Evolutionary conservation across 2,113 vertebrate species (phyloP), one percentile per base, ranked within the genome.

Genomic region (Lophochroa leadbeateri): DNA sequence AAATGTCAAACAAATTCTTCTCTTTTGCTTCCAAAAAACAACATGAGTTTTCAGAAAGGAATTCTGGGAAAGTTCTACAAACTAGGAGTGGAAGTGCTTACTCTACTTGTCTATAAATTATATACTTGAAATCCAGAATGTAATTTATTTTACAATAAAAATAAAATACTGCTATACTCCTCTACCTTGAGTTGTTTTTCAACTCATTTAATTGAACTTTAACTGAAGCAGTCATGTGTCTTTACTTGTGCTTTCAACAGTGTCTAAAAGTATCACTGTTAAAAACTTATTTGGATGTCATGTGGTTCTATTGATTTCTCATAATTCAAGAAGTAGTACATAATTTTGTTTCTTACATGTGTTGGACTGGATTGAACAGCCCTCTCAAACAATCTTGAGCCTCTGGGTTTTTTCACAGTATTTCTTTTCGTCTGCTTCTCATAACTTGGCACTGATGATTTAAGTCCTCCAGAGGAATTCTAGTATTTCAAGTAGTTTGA

Each of bases 131-230:
- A 84, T 55, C 12, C 19, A 91, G 65, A 89, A 75, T 12, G 20
- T 3, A 49, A 58, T 91, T 81, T 93, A 20, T 85, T 95, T 93
- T 70, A 75, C 49, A 92, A 46, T 10, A 23, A 86, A 94, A 82
- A 68, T 39, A 72, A 94, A 82, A 86, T 31, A 65, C 58, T 86
- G 31, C 21, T 76, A n/a, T 80, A 78, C 31, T 86, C 11, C 21
- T 78, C 82, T 72, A 67, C 37, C 89, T 84, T 9, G 31, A 83
- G 76, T 64, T 96, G 61, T 11, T 90, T 93, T 94, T 88, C 80
- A 94, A 35, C 76, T 92, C 25, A 70, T 70, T 88, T 86, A 64
- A 92, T 71, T 89, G 88, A 96, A 95, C 82, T 92, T 92, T 84
- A 92, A 90, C 90, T 85, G 75, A 61, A 46, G 44, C 7, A 17